Evolutionary conservation across 2,888 invertebrate genomes (phyloP), one percentile per base, ranked within the genome.

Genomic region (Ectobius pallidus): DNA sequence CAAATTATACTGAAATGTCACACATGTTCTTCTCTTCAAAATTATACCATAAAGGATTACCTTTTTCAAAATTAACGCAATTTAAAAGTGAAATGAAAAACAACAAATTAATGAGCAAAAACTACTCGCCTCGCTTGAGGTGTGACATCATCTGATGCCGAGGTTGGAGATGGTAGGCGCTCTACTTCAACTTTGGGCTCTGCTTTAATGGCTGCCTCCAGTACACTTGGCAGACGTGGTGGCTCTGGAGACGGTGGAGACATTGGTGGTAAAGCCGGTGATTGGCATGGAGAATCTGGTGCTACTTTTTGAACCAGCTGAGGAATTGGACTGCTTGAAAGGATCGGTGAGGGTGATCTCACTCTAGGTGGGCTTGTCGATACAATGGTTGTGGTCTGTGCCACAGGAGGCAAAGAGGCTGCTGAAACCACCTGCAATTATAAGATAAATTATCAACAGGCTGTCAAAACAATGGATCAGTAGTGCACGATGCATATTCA

Each of bases 141-240:
- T n/a, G 84, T 82, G 9, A 82, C 82, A 74, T 86, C 86, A 68
- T 85, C 85, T 61, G 80, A 78, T 42, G 71, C 61, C 30, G 72
- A 89, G 4, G 89, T 88, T 25, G 86, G 85, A 70, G 70, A 78
- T 71, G 71, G 79, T 75, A 67, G 82, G 79, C 86, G 83, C 78
- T 87, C 87, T 18, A 87, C 86, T 81, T 93, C 93, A 11, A 93
- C 93, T 80, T 94, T 93, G 9, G 94, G 94, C 79, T 94, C 93
- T 16, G 94, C 94, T 81, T 94, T 94, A 78, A 94, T 94, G 58
- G 93, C 94, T 16, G 94, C 93, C 82, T 94, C 94, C 49, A 94
- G 83, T n/a, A 93, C 89, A 22, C 92, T 92, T 30, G 92, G 89
- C 75, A 87, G 78, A 77, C 87, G 83, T 73, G 85, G 73, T 75